phyloP scores from a whole-genome alignment of 2,888 invertebrate genomes.

The Platycnemis pennipes region DNA sequence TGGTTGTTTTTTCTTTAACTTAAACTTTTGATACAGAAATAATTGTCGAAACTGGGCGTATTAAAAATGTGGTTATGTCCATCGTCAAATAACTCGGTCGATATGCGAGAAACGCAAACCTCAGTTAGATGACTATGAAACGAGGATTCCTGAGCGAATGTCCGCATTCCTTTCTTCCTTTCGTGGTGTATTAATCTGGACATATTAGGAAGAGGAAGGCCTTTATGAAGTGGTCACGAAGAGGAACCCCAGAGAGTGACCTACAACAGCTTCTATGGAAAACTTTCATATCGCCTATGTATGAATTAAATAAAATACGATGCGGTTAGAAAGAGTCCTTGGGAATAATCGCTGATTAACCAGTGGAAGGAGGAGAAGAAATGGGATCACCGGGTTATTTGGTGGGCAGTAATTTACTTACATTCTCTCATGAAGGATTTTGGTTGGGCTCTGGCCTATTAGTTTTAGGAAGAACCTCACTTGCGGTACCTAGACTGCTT shows the following conservation, averaged over 20 bases:
- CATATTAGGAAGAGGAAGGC: not conserved
- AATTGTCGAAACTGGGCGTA: too few species aligned
- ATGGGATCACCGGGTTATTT: not conserved
- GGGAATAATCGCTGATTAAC: too few species aligned
- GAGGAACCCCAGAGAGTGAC: not conserved
- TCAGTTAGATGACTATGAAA: not conserved
- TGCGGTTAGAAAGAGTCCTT: too few species aligned
- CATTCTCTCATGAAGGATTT: too few species aligned
- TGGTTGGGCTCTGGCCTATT: too few species aligned
- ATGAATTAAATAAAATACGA: not conserved
- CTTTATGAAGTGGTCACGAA: not conserved
- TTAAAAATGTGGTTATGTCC: too few species aligned
- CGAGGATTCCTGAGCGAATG: not conserved
- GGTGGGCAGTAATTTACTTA: not conserved
- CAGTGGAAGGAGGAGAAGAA: not conserved
- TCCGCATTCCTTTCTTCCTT: constrained; percentile 11
- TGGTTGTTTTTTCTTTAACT: too few species aligned
- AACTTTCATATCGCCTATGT: not conserved
- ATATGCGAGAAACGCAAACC: not conserved
- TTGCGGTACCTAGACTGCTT: too few species aligned
- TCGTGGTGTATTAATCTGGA: not conserved
- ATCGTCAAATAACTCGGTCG: not conserved
- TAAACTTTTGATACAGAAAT: too few species aligned
- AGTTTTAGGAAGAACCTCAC: too few species aligned
- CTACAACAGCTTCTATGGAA: not conserved